phyloP scores from a whole-genome alignment of 2,797 vertebrate species.

The Darevskia mixta region DNA sequence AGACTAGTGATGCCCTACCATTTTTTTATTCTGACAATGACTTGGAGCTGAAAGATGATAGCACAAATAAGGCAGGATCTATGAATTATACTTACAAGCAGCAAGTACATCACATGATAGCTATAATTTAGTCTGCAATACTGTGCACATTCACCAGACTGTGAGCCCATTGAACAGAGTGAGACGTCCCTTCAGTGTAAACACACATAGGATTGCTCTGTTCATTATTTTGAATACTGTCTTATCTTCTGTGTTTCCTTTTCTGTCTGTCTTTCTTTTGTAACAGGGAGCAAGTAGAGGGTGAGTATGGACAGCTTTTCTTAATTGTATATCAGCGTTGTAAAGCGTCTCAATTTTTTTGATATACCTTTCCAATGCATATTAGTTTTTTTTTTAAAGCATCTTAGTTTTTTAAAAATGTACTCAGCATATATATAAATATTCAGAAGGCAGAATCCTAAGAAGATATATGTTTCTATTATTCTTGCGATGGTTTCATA shows the following conservation, averaged over 20 bases:
- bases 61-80: neutral
- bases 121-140: neutral
- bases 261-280: constrained; percentile 35
- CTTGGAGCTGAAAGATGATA: neutral
- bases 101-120: neutral
- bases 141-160: too few species aligned
- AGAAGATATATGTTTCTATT: neutral
- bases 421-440: neutral
- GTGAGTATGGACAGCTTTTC: constrained; percentile 80
- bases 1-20: neutral
- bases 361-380: neutral
- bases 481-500: neutral
- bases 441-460: neutral
- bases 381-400: neutral
- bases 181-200: neutral
- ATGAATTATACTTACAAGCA: neutral
- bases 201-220: neutral
- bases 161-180: neutral
- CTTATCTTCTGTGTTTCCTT: constrained; percentile 44
- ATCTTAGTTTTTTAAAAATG: neutral
- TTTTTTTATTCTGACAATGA: neutral
- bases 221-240: constrained; percentile 14
- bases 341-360: accelerated
- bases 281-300: constrained; percentile 88
- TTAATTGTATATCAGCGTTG: constrained; percentile 18